A percentile compares a stretch with the other conserved stretches of the same genome.
phyloP scores from a whole-genome alignment of 2,797 vertebrate genomes.

The Sebastes hopkinsi region DNA sequence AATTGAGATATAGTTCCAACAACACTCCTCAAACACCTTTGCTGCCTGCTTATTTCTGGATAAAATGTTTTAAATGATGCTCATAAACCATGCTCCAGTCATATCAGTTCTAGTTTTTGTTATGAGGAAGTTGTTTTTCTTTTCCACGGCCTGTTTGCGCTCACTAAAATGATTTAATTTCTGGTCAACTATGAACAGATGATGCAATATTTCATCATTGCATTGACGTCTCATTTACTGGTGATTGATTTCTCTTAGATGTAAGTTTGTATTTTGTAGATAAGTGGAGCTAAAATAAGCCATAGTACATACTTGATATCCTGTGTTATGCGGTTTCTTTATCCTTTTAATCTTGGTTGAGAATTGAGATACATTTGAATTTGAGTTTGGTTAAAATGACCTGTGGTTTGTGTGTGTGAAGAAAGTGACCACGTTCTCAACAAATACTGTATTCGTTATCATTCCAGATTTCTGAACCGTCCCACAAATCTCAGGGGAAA shows the following conservation, averaged over 20 bases:
- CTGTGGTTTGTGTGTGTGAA: not conserved
- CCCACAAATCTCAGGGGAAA: conserved; percentile 48
- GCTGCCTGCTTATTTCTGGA: conserved; percentile 50
- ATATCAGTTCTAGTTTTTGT: not conserved
- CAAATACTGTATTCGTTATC: not conserved
- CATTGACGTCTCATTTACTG: not conserved
- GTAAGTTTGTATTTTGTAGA: not conserved
- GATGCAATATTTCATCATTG: conserved; percentile 2
- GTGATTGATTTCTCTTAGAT: not conserved
- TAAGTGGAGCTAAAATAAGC: not conserved
- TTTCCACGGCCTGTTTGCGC: not conserved
- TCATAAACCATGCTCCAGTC: not conserved
- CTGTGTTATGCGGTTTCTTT: not conserved
- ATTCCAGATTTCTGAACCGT: conserved; percentile 11
- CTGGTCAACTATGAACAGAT: not conserved
- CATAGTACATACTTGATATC: not conserved
- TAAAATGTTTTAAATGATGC: not conserved
- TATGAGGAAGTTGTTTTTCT: not conserved
- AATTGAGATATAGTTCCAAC: conserved; percentile 70
- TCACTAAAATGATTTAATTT: not conserved
- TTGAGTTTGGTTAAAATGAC: too few relatives aligned
- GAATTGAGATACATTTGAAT: not conserved
- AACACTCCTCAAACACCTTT: conserved; percentile 21
- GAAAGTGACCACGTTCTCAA: not conserved
- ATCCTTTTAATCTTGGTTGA: not conserved